Percentiles rank a stretch among this genome's conserved stretches.
Evolutionary conservation across 2,888 invertebrate genomes (phyloP).

Genomic region (Mimumesa dahlbomi): DNA sequence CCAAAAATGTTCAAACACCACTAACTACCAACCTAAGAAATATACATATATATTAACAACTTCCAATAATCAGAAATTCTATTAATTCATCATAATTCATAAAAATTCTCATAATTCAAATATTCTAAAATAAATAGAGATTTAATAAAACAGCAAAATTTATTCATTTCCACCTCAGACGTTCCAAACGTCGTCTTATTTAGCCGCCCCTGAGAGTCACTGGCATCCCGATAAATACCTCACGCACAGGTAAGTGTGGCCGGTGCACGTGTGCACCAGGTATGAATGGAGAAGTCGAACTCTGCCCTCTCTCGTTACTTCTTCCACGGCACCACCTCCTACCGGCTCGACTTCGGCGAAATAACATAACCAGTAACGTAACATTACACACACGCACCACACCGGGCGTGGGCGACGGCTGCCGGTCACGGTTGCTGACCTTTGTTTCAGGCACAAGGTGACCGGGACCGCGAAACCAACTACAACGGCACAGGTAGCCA

Average conservation of each 20-base stretch:
- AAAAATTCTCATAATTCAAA: too few species aligned
- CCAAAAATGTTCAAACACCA: too few species aligned
- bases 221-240: slow-evolving; percentile 15
- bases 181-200: too few species aligned
- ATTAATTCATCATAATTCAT: too few species aligned
- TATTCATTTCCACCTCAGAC: too few species aligned
- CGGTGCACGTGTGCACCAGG: slow-evolving; percentile 30
- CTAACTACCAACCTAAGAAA: too few species aligned
- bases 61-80: too few species aligned
- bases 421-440: neutral
- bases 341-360: slow-evolving; percentile 3
- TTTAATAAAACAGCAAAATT: too few species aligned
- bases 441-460: slow-evolving; percentile 11
- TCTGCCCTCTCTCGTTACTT: slow-evolving; percentile 42
- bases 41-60: too few species aligned
- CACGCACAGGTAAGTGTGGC: slow-evolving; percentile 36
- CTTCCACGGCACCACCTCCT: slow-evolving; percentile 8
- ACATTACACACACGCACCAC: slow-evolving; percentile 32
- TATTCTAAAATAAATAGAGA: too few species aligned
- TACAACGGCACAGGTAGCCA: too few species aligned
- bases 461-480: too few species aligned
- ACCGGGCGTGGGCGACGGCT: slow-evolving; percentile 2
- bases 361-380: slow-evolving; percentile 39
- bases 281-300: slow-evolving; percentile 66
- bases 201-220: slow-evolving; percentile 48